A percentile compares a stretch with the other conserved stretches of the same genome.
Conservation (phyloP, 2,797 vertebrate species). For the Dendrocincla fuliginosa region DNA sequence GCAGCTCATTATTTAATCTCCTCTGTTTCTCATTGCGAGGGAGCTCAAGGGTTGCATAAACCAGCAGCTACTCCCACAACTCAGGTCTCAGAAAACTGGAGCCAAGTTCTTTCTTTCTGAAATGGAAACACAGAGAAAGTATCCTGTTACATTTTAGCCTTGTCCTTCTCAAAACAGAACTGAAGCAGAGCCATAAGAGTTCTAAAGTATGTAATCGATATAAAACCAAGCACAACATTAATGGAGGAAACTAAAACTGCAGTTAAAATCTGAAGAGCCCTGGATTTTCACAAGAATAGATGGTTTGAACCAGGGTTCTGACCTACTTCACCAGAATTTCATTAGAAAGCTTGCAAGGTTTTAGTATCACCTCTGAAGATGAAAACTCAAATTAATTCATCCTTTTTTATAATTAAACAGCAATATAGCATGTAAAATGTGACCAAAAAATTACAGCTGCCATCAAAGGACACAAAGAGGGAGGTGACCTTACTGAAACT, state of each 20-base stretch:
- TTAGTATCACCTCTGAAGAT: neutral
- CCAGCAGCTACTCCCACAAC: neutral
- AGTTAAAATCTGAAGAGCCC: neutral
- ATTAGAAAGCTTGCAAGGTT: neutral
- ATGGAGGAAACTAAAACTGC: neutral
- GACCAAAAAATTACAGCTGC: neutral
- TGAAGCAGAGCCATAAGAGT: neutral
- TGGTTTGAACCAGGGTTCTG: neutral
- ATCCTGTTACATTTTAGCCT: neutral
- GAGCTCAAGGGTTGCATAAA: neutral
- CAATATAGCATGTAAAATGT: neutral
- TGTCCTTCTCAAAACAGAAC: neutral
- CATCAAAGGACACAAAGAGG: neutral
- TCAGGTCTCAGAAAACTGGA: neutral
- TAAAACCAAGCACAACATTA: neutral
- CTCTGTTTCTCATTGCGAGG: neutral
- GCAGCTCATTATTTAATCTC: neutral
- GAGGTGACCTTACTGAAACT: neutral
- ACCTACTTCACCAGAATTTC: neutral
- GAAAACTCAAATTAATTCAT: neutral
- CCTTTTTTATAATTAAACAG: neutral
- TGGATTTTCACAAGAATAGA: neutral
- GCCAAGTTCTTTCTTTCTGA: neutral
- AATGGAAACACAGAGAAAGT: neutral
- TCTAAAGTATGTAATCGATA: neutral